Percentiles rank a stretch among this genome's conserved stretches.
phyloP scores from a whole-genome alignment of 2,797 vertebrate genomes.

The Tamandua tetradactyla region DNA sequence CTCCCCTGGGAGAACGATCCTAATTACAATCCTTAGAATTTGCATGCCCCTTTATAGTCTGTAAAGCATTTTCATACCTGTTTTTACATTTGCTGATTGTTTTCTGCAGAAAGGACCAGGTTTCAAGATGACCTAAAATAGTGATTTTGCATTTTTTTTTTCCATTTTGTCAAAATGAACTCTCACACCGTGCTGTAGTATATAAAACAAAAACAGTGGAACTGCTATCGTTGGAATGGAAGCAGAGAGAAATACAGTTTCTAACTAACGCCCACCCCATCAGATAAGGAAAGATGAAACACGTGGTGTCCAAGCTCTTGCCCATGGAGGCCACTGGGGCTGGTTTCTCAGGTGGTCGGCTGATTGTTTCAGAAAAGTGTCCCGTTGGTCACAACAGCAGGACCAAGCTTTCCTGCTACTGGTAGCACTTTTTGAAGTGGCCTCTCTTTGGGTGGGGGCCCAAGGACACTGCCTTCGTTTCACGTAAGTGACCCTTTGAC shows the following conservation, averaged over 20 bases:
- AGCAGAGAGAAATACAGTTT: neutral
- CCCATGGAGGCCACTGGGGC: neutral
- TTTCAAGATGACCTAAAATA: neutral
- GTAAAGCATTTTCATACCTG: neutral
- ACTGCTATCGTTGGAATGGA: neutral
- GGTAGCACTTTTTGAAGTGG: neutral
- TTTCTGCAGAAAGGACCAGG: neutral
- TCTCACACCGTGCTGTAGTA: neutral
- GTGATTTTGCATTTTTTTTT: neutral
- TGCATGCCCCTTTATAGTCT: slow-evolving; percentile 57
- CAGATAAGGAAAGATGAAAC: neutral
- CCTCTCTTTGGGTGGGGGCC: neutral
- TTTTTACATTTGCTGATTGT: neutral
- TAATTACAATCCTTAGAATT: slow-evolving; percentile 64
- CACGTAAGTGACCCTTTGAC: neutral
- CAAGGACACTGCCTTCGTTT: neutral
- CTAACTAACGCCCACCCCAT: neutral
- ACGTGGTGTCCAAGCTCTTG: neutral
- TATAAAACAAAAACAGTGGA: neutral
- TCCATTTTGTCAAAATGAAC: slow-evolving; percentile 45
- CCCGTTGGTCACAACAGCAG: neutral
- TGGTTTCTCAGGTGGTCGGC: neutral
- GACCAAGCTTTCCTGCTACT: neutral
- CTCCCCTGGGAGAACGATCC: slow-evolving; percentile 13
- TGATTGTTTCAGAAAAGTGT: neutral